Evolutionary conservation across 1,140 invertebrate species (phyloP).

Genomic region (Oedothorax gibbosus): DNA sequence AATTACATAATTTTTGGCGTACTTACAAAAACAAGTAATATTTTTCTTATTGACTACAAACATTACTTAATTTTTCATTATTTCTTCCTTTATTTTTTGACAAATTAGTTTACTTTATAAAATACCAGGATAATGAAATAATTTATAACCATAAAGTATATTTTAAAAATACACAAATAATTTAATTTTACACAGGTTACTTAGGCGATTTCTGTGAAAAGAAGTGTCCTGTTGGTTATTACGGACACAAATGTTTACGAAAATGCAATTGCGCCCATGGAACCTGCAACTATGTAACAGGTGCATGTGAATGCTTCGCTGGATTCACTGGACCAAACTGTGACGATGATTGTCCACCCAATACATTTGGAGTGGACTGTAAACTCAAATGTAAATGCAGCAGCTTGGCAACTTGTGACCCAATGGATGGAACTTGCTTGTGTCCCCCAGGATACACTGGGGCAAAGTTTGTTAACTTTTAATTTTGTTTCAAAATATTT

Average conservation of each 20-base stretch:
- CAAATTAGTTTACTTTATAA: neutral
- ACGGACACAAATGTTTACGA: slow-evolving; percentile 83
- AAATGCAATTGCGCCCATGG: slow-evolving; percentile 83
- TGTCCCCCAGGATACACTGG: slow-evolving; percentile 62
- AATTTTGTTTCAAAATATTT: neutral
- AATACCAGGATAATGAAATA: neutral
- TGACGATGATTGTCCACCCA: slow-evolving; percentile 5
- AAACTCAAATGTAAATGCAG: slow-evolving; percentile 55
- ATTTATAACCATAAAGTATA: neutral
- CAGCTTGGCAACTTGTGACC: slow-evolving; percentile 57
- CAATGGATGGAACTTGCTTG: slow-evolving; percentile 51
- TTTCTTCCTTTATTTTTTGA: neutral
- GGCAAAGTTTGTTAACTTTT: slow-evolving; percentile 45
- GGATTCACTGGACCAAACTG: slow-evolving; percentile 76
- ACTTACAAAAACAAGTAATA: too few relatives aligned
- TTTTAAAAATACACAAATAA: neutral
- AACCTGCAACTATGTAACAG: slow-evolving; percentile 84
- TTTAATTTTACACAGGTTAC: slow-evolving; percentile 66
- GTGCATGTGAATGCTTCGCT: slow-evolving; percentile 81
- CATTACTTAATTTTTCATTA: too few relatives aligned
- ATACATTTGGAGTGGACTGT: slow-evolving; percentile 60
- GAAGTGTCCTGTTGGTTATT: slow-evolving; percentile 77
- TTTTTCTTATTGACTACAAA: too few relatives aligned
- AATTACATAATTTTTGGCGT: too few relatives aligned
- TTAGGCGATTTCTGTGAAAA: slow-evolving; percentile 78